Evolutionary conservation across 2,113 vertebrate genomes (phyloP).

Genomic region (Lagopus muta): DNA sequence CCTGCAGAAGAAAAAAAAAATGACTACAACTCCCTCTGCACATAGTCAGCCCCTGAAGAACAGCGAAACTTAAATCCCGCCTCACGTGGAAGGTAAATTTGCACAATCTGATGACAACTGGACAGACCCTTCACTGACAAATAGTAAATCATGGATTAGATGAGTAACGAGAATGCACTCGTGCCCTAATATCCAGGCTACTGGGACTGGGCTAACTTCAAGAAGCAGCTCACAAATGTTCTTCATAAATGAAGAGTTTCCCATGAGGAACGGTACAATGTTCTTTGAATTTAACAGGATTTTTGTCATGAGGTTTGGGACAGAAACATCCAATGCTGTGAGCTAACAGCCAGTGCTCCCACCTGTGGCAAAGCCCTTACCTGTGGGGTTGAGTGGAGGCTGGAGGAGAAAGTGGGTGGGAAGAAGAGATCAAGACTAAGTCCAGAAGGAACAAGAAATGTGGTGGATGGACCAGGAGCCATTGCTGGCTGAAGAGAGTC

Average conservation of each 20-base stretch:
- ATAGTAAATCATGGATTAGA: neutral
- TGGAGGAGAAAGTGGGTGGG: neutral
- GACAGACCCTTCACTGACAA: conserved; percentile 47
- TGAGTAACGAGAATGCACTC: conserved; percentile 36
- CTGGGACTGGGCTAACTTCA: neutral
- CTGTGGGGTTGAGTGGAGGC: fast-evolving
- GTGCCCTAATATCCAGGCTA: neutral
- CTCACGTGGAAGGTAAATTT: conserved; percentile 33
- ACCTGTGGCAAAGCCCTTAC: neutral
- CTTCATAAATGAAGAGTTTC: neutral
- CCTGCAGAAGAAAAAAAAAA: neutral
- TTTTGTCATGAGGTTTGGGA: neutral
- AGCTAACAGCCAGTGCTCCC: neutral
- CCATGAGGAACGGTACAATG: neutral
- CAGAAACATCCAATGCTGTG: neutral
- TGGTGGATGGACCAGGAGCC: neutral
- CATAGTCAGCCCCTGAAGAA: conserved; percentile 51
- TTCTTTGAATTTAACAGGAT: neutral
- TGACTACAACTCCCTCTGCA: conserved; percentile 43
- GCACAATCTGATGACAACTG: conserved; percentile 47
- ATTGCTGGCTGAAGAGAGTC: neutral
- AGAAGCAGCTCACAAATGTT: neutral
- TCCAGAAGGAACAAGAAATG: neutral
- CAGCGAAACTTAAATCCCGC: conserved; percentile 31
- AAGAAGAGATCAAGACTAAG: neutral